Base-by-base conservation (phyloP, 1,140 invertebrate genomes). In the Tetraneura akinire region DNA sequence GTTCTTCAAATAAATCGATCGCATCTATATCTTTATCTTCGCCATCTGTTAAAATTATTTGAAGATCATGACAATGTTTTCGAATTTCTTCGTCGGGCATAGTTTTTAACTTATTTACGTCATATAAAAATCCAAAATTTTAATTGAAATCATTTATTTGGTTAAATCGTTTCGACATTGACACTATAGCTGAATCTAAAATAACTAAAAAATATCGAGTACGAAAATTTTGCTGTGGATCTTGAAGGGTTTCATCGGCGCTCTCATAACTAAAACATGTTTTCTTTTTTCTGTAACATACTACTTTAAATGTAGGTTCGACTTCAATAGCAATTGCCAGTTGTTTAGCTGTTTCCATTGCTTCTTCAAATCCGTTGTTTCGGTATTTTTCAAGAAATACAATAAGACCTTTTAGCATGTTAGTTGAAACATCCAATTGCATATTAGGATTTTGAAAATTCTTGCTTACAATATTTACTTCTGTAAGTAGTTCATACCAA, bases 331-430 rank as follows among this genome's bases (percentile, higher is more conserved):
- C 0, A 64, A 64, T 37, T 64, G 62, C 62, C 16, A 29, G 29
- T 26, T 62, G 26, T 16, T 62, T 32, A 14, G 26, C 23, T 13
- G 57, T 62, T 62, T 62, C 23, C 11, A 62, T 62, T n/a, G 18
- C 51, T 21, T n/a, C 8, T 53, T 53, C 6, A 53, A 53, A 53
- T 21, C n/a, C n/a, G 18, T 9, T 21, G 0, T 62, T 23, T 62
- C 57, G 0, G 29, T 32, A 62, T 62, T 62, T 62, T 62, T 32
- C 57, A 62, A 62, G 57, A 29, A 62, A 62, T 62, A 29, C 57
- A 62, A 62, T 62, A 62, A 62, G 57, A 14, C 57, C 26, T 62
- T 62, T 62, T 14, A 32, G 57, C 57, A 62, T n/a, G n/a, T n/a
- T n/a, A n/a, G n/a, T n/a, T n/a, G n/a, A n/a, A n/a, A n/a, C n/a